phyloP scores from a whole-genome alignment of 2,888 invertebrate species.

The Schizotus pectinicornis region DNA sequence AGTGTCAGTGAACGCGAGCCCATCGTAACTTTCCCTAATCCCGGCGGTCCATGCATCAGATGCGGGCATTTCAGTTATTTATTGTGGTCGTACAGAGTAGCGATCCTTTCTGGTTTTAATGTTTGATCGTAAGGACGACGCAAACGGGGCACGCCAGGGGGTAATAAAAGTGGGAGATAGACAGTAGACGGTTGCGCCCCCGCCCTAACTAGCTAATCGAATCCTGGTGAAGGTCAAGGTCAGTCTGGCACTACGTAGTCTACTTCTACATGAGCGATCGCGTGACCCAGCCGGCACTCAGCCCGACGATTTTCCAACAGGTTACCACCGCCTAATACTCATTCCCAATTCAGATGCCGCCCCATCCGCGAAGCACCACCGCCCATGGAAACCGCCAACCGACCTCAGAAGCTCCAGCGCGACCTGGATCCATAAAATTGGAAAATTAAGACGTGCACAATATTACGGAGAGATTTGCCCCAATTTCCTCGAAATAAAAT shows the following conservation, averaged over 20 bases:
- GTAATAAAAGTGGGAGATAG: constrained; percentile 5
- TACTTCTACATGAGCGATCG: not conserved
- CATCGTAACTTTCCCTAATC: no score
- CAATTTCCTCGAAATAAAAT: no score
- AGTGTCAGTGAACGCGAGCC: no score
- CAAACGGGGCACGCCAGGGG: constrained; percentile 2
- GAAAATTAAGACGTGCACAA: no score
- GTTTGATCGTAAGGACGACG: constrained; percentile 1
- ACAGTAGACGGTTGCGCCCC: constrained; percentile 12
- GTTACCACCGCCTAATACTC: constrained; percentile 3
- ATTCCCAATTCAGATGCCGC: not conserved
- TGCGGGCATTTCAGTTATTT: no score
- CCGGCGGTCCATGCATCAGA: no score
- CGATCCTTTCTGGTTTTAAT: not conserved
- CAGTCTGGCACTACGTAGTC: constrained; percentile 42
- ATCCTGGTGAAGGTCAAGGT: constrained; percentile 43
- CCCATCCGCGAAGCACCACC: no score
- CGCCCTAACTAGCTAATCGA: constrained; percentile 38
- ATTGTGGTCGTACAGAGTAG: no score
- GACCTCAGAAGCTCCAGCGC: no score
- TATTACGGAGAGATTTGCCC: no score
- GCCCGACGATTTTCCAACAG: constrained; percentile 23
- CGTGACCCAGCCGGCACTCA: constrained; percentile 12
- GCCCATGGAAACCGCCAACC: no score
- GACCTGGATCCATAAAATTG: no score